Conservation (phyloP, 2,888 invertebrate genomes). For the Callinectes sapidus region DNA sequence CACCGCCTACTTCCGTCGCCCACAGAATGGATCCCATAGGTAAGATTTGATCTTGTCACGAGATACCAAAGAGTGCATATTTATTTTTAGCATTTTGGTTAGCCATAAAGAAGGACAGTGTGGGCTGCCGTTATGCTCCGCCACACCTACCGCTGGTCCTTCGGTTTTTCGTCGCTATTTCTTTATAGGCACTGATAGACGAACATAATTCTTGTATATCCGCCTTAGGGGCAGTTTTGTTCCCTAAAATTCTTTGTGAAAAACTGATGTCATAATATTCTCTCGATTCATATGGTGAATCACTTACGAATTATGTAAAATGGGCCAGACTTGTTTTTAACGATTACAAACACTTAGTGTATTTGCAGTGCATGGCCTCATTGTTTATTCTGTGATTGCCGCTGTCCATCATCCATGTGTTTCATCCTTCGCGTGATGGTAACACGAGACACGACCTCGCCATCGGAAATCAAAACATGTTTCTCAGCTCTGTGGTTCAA, state of each 20-base stretch:
- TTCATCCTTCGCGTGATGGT: background rate
- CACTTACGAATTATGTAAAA: background rate
- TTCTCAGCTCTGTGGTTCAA: background rate
- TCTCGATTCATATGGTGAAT: background rate
- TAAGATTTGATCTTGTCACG: background rate
- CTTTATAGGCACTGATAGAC: background rate
- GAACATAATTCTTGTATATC: background rate
- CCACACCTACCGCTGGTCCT: background rate
- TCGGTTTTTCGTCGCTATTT: background rate
- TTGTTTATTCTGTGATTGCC: background rate
- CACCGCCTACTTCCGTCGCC: constrained; percentile 33
- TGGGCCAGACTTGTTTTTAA: background rate
- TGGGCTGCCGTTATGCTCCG: background rate
- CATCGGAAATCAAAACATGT: background rate
- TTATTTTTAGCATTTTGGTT: background rate
- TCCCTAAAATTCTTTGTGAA: background rate
- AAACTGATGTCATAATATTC: background rate
- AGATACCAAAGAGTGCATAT: background rate
- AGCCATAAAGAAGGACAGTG: background rate
- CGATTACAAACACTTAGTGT: background rate
- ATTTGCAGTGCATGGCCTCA: background rate
- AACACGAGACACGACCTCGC: background rate
- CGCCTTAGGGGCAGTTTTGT: background rate
- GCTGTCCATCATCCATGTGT: background rate
- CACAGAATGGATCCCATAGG: constrained; percentile 38